These are phyloP conservation scores for Dysmachus trigonus DNA, from an alignment of 2,888 invertebrate genomes.

Conservation along the genomic window DNA sequence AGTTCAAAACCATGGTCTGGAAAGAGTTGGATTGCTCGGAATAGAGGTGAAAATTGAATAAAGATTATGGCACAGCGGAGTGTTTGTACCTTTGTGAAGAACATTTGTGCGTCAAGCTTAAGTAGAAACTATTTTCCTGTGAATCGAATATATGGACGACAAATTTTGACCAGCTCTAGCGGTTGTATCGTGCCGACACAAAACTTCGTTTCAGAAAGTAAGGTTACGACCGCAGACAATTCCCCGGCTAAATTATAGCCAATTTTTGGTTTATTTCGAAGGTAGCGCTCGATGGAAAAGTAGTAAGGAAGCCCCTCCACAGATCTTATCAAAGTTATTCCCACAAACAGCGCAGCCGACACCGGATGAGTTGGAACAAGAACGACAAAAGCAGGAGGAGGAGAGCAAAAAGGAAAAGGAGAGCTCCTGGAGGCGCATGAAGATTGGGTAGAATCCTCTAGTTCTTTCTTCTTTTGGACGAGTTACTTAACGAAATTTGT, in stretches of 20 bases:
- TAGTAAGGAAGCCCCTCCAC: conserved; percentile 50
- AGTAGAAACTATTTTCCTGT: conserved; percentile 25
- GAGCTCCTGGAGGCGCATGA: conserved; percentile 78
- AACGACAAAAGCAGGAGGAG: conserved; percentile 69
- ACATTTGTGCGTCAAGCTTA: conserved; percentile 29
- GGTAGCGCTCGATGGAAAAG: background rate
- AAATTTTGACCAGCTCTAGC: conserved; percentile 9
- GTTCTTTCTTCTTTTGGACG: background rate
- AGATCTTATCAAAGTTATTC: conserved; percentile 68
- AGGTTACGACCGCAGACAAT: conserved; percentile 24
- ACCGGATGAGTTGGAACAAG: conserved; percentile 66
- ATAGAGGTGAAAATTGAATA: background rate
- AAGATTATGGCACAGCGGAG: conserved; percentile 47
- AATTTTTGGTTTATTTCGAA: background rate
- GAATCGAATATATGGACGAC: background rate
- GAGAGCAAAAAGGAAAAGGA: conserved; percentile 71
- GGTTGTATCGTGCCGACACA: conserved; percentile 14
- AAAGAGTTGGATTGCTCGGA: background rate
- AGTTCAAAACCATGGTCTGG: background rate
- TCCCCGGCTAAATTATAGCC: background rate
- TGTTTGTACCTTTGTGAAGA: conserved; percentile 42
- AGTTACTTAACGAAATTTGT: conserved; percentile 4
- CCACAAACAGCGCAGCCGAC: conserved; percentile 67
- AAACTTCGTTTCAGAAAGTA: conserved; percentile 46
- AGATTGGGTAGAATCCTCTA: conserved; percentile 67